Conservation (phyloP, 2,797 vertebrate species). For the Odontamblyopus rebecca region DNA sequence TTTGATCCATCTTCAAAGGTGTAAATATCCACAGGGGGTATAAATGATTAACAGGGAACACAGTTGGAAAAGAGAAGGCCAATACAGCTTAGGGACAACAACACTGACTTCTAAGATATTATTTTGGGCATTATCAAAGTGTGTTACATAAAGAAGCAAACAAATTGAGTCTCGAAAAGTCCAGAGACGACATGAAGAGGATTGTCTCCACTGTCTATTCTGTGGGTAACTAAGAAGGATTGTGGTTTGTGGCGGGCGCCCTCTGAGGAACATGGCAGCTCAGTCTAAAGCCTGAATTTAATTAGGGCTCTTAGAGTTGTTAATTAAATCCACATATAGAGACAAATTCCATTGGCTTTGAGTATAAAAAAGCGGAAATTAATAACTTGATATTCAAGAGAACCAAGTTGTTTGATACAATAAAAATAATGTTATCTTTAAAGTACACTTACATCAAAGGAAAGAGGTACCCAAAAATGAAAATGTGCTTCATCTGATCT, state of each 20-base stretch:
- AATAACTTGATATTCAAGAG: constrained; percentile 41
- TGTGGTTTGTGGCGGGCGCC: constrained; percentile 30
- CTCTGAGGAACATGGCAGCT: constrained; percentile 38
- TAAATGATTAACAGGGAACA: constrained; percentile 64
- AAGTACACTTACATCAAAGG: no score
- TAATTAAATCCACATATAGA: constrained; percentile 67
- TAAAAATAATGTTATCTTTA: no score
- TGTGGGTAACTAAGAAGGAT: constrained; percentile 3
- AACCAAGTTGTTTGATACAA: background rate
- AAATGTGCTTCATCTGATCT: constrained; percentile 23
- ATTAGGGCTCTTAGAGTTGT: constrained; percentile 65
- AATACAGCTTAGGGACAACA: constrained; percentile 50
- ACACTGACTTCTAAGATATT: constrained; percentile 51
- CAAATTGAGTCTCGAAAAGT: constrained; percentile 46
- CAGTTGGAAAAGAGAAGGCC: constrained; percentile 57
- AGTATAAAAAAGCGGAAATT: constrained; percentile 44
- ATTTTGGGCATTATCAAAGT: constrained; percentile 51
- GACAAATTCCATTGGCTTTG: constrained; percentile 42
- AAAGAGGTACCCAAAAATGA: constrained; percentile 10
- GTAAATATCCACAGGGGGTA: constrained; percentile 66
- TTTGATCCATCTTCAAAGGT: constrained; percentile 63
- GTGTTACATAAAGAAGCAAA: constrained; percentile 57
- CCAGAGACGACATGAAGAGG: constrained; percentile 44
- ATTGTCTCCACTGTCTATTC: constrained; percentile 25
- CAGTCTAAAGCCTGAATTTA: constrained; percentile 55